Evolutionary conservation across 2,113 vertebrate species (phyloP), one percentile per base, ranked within the genome.

Genomic region (Menura novaehollandiae): DNA sequence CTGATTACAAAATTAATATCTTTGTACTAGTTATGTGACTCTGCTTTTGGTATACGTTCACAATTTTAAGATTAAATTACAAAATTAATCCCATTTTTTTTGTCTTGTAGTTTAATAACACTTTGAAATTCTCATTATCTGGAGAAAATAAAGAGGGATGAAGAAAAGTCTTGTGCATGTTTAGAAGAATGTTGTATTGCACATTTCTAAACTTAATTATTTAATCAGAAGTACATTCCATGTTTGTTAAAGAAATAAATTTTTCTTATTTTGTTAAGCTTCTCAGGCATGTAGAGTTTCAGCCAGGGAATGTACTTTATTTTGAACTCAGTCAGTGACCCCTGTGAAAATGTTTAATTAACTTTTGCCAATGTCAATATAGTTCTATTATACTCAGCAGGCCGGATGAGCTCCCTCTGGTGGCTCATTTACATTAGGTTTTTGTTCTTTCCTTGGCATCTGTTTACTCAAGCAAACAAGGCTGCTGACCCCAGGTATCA

Each of bases 311-410:
- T 62, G 44, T 43, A 26, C 43, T 92, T 87, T 81, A 37, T 85
- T 92, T 84, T 67, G 52, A 91, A 89, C 87, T 88, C 28, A 85
- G 86, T 67, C 91, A 82, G 41, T 22, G 46, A 80, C 43, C 63
- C 78, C n/a, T 84, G 59, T 83, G 82, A 96, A 92, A 94, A 83
- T 51, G 81, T 89, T 96, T 95, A 89, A 85, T 93, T 88, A 94
- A 88, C 71, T 93, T 95, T 83, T 81, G 69, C 83, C 62, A 39
- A 1, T 91, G 73, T 91, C 46, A 51, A 5, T 92, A 41, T n/a
- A 53, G 72, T 47, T 82, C 47, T 77, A 6, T 94, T 81, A 52
- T 8, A 35, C 84, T 55, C 69, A 14, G 79, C 32, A 58, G 95
- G 23, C 53, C 15, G 15, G 72, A 37, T 87, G 92, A 82, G 91